Percentiles rank a stretch among this genome's conserved stretches.
These are phyloP conservation scores for Lycaena phlaeas DNA, from an alignment of 2,888 invertebrate genomes.

Conservation along the genomic window DNA sequence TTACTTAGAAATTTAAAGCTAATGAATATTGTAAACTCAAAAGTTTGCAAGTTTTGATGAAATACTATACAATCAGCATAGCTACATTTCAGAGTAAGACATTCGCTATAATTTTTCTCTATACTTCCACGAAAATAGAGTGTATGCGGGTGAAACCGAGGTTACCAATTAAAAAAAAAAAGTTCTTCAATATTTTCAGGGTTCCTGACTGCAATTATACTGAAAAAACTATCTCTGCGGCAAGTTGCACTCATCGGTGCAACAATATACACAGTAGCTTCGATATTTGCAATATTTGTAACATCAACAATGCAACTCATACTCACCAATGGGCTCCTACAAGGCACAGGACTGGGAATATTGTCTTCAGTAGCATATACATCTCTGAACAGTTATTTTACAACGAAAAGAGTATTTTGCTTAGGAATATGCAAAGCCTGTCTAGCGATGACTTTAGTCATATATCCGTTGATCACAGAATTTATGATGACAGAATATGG, in stretches of 20 bases:
- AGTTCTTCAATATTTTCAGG: no score
- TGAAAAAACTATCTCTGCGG: conserved; percentile 76
- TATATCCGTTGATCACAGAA: conserved; percentile 77
- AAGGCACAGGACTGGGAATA: conserved; percentile 77
- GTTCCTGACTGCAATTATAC: conserved; percentile 76
- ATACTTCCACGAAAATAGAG: no score
- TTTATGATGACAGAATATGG: conserved; percentile 76
- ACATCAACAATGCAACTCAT: conserved; percentile 1
- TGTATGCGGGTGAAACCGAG: no score
- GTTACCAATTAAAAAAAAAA: no score
- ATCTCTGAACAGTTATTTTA: conserved; percentile 81
- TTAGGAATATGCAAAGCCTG: conserved; percentile 79
- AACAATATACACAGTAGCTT: conserved; percentile 53
- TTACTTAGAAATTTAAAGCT: no score
- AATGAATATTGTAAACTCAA: no score
- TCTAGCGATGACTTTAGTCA: conserved; percentile 71
- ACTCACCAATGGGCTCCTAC: conserved; percentile 28
- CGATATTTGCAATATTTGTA: not conserved
- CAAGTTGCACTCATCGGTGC: conserved; percentile 77
- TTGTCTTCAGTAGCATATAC: conserved; percentile 80
- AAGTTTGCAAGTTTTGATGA: no score
- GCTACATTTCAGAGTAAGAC: no score
- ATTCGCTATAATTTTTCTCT: no score
- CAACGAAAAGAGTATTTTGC: conserved; percentile 77
- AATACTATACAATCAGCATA: no score